Evolutionary conservation across 1,140 invertebrate genomes (phyloP).

Genomic region (Phymorhynchus buccinoides): DNA sequence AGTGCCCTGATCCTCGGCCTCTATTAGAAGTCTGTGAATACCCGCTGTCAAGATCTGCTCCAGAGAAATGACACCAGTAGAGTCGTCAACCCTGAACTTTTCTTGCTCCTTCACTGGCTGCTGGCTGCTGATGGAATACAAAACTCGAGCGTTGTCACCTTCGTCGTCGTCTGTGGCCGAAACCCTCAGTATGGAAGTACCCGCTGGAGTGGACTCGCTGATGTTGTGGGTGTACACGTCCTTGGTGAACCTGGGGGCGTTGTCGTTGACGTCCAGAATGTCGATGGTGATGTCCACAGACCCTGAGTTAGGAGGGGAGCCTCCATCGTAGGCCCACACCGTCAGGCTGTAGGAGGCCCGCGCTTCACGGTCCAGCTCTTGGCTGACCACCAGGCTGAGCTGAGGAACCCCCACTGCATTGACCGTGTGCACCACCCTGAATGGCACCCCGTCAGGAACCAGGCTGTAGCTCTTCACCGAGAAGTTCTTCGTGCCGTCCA

Average conservation of each 20-base stretch:
- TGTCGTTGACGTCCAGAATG: constrained; percentile 92
- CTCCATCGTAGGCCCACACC: constrained; percentile 92
- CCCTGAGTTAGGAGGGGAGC: constrained; percentile 89
- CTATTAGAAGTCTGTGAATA: constrained; percentile 73
- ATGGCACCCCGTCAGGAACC: constrained; percentile 43
- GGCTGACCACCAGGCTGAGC: constrained; percentile 58
- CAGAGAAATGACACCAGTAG: constrained; percentile 37
- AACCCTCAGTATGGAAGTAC: constrained; percentile 77
- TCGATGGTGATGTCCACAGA: constrained; percentile 82
- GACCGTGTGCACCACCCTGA: constrained; percentile 41
- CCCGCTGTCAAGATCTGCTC: constrained; percentile 32
- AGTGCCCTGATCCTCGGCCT: constrained; percentile 73
- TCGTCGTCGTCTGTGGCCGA: constrained; percentile 89
- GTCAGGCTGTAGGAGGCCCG: constrained; percentile 84
- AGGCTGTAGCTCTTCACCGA: constrained; percentile 52
- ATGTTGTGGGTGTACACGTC: constrained; percentile 84
- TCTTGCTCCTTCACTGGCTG: constrained; percentile 41
- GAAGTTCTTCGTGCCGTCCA: constrained; percentile 76
- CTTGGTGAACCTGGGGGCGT: constrained; percentile 86
- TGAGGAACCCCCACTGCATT: constrained; percentile 42
- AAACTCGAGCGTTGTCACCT: constrained; percentile 88
- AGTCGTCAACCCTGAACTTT: constrained; percentile 31
- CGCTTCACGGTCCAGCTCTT: constrained; percentile 87
- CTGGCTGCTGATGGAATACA: constrained; percentile 77
- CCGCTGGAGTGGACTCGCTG: constrained; percentile 65